Conservation (phyloP, 2,113 vertebrate genomes). For the Thomomys bottae region DNA sequence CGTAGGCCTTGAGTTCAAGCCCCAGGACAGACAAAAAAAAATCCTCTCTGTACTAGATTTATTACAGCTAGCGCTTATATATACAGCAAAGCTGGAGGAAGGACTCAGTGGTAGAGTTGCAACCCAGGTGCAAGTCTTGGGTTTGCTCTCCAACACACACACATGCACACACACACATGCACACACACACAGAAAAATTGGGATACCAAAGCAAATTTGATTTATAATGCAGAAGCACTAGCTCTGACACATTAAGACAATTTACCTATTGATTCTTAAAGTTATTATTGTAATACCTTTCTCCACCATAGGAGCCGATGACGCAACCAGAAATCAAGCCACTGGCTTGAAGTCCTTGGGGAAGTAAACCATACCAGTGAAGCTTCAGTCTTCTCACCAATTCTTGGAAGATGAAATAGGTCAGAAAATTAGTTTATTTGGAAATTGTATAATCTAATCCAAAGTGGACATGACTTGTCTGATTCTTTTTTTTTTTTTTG, state of each 20-base stretch:
- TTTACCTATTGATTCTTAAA: neutral
- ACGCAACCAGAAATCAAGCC: constrained; percentile 97
- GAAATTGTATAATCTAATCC: constrained; percentile 62
- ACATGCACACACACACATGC: too few species aligned
- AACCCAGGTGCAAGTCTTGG: too few species aligned
- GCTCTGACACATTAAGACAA: constrained; percentile 8
- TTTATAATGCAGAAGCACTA: constrained; percentile 9
- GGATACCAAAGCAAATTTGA: neutral
- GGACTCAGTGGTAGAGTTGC: neutral
- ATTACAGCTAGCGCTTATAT: neutral
- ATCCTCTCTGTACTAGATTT: neutral
- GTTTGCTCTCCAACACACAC: too few species aligned
- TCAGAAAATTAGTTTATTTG: constrained; percentile 80
- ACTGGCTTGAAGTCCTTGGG: constrained; percentile 92
- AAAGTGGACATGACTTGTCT: constrained; percentile 18
- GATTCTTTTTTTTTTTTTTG: neutral
- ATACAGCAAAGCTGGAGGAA: neutral
- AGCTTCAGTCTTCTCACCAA: constrained; percentile 89
- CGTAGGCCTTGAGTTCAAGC: too few species aligned
- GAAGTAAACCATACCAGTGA: constrained; percentile 96
- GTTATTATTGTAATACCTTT: constrained; percentile 87
- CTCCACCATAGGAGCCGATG: constrained; percentile 97
- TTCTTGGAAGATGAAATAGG: constrained; percentile 85
- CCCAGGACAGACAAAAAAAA: neutral
- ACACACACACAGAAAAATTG: neutral